Evolutionary conservation across 2,888 invertebrate genomes (phyloP), one percentile per base, ranked within the genome.

Genomic region (Amphipyra berbera): DNA sequence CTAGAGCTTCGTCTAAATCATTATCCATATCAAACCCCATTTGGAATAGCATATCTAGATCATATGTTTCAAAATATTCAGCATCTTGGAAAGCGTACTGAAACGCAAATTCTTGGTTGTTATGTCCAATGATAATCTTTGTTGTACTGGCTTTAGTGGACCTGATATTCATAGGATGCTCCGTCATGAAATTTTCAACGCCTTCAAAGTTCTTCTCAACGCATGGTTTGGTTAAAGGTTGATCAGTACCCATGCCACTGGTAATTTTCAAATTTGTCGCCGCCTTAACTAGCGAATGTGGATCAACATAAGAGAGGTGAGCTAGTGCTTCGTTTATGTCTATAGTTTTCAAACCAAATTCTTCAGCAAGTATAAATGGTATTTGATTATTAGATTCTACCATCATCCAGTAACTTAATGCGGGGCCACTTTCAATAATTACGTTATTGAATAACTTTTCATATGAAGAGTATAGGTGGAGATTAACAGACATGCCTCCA

Each of bases 401-500:
- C 49, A 73, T 60, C 56, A 60, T 50, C 72, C 65, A 72, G 14
- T 54, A 56, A 57, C 58, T 69, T 1, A 57, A 21, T 9, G 72
- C 68, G 14, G 73, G 7, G 3, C 69, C 73, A 14, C 73, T 65
- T 55, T 73, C 45, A 5, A 73, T 69, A 7, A 73, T 69, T 8
- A 14, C 45, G 58, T 50, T 47, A 7, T 73, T 21, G 4, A 69
- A 73, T 1, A 73, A 15, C 12, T 63, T 73, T 50, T 73, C 73
- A 44, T 65, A 21, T 3, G 47, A 33, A 0, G 69, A 69, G 27
- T 49, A 62, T 6, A 75, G n/a, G 40, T 75, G 73, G 0, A 75
- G 14, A 10, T 71, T 68, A 0, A 75, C 59, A 0, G 85, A 79
- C 35, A 68, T 67, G 0, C 73, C 81, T 8, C 86, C 87, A 8